Evolutionary conservation across 2,888 invertebrate species (phyloP), one percentile per base, ranked within the genome.

Genomic region (Caenorhabditis sinica): DNA sequence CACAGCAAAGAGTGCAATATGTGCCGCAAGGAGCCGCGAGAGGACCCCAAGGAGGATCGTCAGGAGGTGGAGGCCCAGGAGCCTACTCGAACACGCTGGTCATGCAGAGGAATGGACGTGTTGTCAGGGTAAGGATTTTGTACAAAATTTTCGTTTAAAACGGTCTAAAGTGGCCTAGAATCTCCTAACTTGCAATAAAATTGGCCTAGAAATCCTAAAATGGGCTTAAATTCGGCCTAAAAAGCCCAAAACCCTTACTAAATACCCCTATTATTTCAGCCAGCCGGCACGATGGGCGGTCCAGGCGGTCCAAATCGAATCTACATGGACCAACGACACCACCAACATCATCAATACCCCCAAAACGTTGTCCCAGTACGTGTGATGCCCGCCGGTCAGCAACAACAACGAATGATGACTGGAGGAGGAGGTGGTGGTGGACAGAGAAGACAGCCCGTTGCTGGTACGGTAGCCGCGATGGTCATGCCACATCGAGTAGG

Each of bases 401-500:
- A 51, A 25, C 73, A 25, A n/a, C 80, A 80, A 43, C 66, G 72
- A 33, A 68, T 74, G 36, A 36, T 74, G 40, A 0, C 45, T 0
- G 79, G 40, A 36, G 33, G n/a, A n/a, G n/a, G n/a, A n/a, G n/a
- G n/a, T n/a, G n/a, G n/a, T n/a, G n/a, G n/a, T n/a, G n/a, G 77
- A 56, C 73, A 68, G n/a, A 53, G 83, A 20, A 28, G 83, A 13
- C 53, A 53, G 8, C 84, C 84, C 6, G 61, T 56, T 6, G 80
- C 84, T 0, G 84, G 84, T 20, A 84, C 84, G 1, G 84, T 84
- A 8, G 84, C 84, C 15, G 80, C 84, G 3, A 84, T 84, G 84
- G 75, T 84, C 8, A 13, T 84, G 51, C 80, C 84, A 28, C 43
- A 51, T 28, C 58, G 83, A 8, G 6, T 4, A 8, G 49, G 49